A percentile compares a stretch with the other conserved stretches of the same genome.
Conservation (phyloP, 37 sponge, comb jelly and placozoan genomes). For the Tethya wilhelma region DNA sequence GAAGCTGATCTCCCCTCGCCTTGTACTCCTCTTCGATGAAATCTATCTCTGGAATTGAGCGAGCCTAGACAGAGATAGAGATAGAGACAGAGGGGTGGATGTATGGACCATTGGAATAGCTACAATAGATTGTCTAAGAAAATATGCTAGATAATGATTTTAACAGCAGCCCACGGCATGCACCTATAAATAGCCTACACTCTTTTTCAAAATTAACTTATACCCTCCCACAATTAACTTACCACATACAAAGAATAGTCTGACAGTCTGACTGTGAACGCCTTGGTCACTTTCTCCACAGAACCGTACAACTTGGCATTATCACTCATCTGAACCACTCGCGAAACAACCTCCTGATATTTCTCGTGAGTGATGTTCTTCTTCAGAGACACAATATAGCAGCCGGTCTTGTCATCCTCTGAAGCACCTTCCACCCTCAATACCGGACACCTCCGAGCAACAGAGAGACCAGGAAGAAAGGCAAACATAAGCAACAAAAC, state of each 20-base stretch:
- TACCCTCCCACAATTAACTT: too few species aligned
- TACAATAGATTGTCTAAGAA: background rate
- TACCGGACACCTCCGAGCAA: constrained; percentile 24
- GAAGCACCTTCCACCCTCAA: constrained; percentile 20
- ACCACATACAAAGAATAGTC: constrained; percentile 28
- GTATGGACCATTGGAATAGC: background rate
- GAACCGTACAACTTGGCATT: constrained; percentile 21
- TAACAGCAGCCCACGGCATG: too few species aligned
- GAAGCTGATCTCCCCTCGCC: constrained; percentile 31
- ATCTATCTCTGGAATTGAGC: constrained; percentile 44
- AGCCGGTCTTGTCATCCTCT: constrained; percentile 48
- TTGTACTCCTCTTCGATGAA: constrained; percentile 60
- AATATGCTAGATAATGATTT: too few species aligned
- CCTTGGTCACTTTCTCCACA: constrained; percentile 39
- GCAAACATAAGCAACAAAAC: background rate
- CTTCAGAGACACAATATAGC: constrained; percentile 48
- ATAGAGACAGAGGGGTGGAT: background rate
- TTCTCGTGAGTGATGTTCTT: constrained; percentile 18
- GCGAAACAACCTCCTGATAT: background rate
- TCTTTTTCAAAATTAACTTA: background rate
- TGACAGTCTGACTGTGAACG: constrained; percentile 52
- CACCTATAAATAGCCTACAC: too few species aligned
- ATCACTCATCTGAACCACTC: constrained; percentile 3
- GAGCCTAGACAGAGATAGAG: constrained; percentile 22
- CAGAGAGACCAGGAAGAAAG: background rate